A percentile compares a stretch with the other conserved stretches of the same genome.
Conservation (phyloP, 1,140 invertebrate species). For the Calycopis cecrops region DNA sequence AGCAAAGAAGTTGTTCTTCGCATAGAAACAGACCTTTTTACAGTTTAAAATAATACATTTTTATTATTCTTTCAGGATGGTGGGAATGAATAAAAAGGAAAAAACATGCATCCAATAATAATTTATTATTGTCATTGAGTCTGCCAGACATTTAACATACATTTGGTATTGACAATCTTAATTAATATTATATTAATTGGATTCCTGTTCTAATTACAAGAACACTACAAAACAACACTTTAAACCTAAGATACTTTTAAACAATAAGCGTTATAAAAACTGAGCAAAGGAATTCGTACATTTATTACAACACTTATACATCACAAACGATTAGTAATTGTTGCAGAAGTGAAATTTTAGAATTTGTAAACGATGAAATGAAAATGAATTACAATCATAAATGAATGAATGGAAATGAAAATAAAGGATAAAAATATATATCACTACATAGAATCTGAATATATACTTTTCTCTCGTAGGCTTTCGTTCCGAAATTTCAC, state of each 20-base stretch:
- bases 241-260: neutral
- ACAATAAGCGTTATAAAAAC: neutral
- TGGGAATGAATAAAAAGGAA: neutral
- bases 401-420: no score
- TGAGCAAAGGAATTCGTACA: neutral
- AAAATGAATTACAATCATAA: no score
- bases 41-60: neutral
- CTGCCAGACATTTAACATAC: conserved; percentile 6
- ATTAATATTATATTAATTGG: neutral
- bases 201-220: conserved; percentile 7
- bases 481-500: no score
- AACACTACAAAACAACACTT: neutral
- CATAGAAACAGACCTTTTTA: no score
- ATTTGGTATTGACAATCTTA: conserved; percentile 11
- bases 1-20: no score
- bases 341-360: neutral
- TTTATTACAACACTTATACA: neutral
- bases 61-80: no score
- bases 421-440: no score
- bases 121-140: conserved; percentile 10
- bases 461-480: no score
- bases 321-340: neutral
- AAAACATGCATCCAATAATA: conserved; percentile 6
- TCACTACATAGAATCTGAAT: no score
- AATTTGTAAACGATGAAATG: no score